Percentiles rank a stretch among this genome's conserved stretches.
Conservation (phyloP, 2,888 invertebrate genomes). For the Epistrophe eligans region DNA sequence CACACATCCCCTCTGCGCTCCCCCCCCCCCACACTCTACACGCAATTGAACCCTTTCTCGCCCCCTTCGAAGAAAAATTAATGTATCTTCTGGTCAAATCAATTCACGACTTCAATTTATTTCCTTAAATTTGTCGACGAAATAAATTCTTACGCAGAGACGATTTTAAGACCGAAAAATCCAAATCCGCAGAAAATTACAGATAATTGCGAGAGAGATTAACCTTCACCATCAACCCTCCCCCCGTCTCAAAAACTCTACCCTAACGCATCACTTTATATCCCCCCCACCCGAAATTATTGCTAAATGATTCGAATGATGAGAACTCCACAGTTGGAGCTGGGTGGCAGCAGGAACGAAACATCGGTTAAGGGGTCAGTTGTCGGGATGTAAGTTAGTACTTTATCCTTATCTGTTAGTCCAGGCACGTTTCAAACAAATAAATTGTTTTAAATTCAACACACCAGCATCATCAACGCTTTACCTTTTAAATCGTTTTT, state of each 20-base stretch:
- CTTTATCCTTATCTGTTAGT: constrained; percentile 60
- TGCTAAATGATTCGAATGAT: constrained; percentile 74
- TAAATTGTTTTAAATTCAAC: constrained; percentile 75
- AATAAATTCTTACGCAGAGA: constrained; percentile 40
- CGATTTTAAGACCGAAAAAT: constrained; percentile 58
- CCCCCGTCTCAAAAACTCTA: too few species aligned
- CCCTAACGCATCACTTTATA: neutral
- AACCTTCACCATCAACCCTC: neutral
- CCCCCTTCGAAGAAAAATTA: constrained; percentile 32
- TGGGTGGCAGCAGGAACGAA: neutral
- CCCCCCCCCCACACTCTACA: neutral
- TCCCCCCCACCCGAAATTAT: constrained; percentile 35
- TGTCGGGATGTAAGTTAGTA: constrained; percentile 39
- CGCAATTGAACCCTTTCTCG: constrained; percentile 52
- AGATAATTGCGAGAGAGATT: constrained; percentile 66
- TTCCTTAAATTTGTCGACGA: constrained; percentile 49
- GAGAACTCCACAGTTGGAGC: constrained; percentile 24
- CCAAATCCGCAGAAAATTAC: constrained; percentile 74
- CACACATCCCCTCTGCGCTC: too few species aligned
- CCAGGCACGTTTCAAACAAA: constrained; percentile 70
- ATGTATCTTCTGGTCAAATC: constrained; percentile 67
- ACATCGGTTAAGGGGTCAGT: constrained; percentile 31
- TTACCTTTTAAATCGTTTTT: constrained; percentile 55
- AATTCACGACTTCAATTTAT: constrained; percentile 69
- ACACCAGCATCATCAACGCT: constrained; percentile 59